These are phyloP conservation scores for Anguilla anguilla DNA, from an alignment of 2,797 vertebrate species.

Conservation along the genomic window DNA sequence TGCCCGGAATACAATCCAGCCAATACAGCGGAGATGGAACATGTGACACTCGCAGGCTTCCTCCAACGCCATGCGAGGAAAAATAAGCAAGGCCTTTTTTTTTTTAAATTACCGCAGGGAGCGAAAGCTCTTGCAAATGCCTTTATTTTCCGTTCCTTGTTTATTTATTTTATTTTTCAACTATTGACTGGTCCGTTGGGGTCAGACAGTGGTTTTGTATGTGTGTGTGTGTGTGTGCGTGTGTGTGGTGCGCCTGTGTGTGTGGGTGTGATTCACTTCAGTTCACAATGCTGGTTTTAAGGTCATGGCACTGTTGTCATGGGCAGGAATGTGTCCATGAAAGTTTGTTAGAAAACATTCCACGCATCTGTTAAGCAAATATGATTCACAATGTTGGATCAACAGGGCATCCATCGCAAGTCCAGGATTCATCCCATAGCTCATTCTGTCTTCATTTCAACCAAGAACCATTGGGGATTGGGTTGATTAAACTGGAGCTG, in stretches of 20 bases:
- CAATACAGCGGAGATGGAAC: not conserved
- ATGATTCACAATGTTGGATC: not conserved
- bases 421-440: not conserved
- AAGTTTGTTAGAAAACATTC: not conserved
- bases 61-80: not conserved
- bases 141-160: not conserved
- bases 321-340: not conserved
- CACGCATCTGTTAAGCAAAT: not conserved
- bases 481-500: not conserved
- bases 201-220: not conserved
- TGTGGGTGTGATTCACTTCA: not conserved
- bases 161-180: not conserved
- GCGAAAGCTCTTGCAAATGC: not conserved
- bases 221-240: not conserved
- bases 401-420: not conserved
- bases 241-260: not conserved
- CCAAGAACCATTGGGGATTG: not conserved
- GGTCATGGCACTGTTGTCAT: not conserved
- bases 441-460: not conserved
- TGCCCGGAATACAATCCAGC: not conserved
- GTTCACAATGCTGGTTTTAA: not conserved
- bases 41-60: not conserved
- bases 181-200: not conserved
- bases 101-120: not conserved
- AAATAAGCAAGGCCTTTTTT: not conserved